Percentiles rank a stretch among this genome's conserved stretches.
Evolutionary conservation across 1,140 invertebrate species (phyloP).

Genomic region (Sarcophaga bullata): DNA sequence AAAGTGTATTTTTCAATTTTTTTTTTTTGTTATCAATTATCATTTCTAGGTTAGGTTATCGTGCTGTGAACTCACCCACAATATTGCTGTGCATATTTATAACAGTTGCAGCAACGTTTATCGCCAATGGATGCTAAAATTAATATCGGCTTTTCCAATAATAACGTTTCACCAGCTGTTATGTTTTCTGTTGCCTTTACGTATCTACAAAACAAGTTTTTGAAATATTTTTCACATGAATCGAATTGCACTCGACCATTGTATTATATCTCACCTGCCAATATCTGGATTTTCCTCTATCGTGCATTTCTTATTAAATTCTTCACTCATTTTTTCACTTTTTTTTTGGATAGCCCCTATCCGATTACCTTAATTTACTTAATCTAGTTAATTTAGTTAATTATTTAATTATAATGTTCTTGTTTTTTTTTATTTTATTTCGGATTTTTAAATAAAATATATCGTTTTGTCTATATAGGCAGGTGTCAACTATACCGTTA

Average conservation of each 20-base stretch:
- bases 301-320: not conserved
- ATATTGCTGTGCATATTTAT: constrained; percentile 49
- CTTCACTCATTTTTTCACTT: not conserved
- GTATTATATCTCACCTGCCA: not conserved
- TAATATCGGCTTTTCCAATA: constrained; percentile 76
- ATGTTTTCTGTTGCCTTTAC: constrained; percentile 75
- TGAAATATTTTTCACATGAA: not conserved
- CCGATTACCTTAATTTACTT: not conserved
- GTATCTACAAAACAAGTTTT: constrained; percentile 71
- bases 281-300: constrained; percentile 8
- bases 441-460: no score
- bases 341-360: not conserved
- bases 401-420: no score
- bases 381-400: no score
- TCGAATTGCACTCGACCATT: no score
- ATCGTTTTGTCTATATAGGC: not conserved
- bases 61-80: constrained; percentile 60
- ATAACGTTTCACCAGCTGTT: constrained; percentile 72
- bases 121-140: constrained; percentile 71
- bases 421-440: no score
- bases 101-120: constrained; percentile 61
- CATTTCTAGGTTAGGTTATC: no score
- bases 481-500: not conserved
- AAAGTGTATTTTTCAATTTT: no score
- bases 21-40: no score